Percentiles rank a stretch among this genome's conserved stretches.
Conservation (phyloP, 1,140 invertebrate genomes). For the Macrotrachela quadricornifera region DNA sequence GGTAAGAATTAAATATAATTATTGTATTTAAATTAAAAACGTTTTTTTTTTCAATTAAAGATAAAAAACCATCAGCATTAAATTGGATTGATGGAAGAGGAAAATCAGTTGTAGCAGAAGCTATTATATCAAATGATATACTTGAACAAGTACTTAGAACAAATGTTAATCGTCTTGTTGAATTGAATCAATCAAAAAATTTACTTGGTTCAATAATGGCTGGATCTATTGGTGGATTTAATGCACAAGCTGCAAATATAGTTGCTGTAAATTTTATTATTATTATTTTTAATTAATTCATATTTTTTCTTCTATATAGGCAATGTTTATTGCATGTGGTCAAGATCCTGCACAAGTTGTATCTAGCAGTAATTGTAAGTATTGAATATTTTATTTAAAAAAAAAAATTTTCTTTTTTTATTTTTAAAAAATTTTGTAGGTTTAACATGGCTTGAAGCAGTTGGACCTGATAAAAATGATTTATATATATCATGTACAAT, state of each 20-base stretch:
- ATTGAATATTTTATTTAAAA: constrained; percentile 62
- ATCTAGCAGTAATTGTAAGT: constrained; percentile 84
- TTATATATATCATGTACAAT: too few species aligned
- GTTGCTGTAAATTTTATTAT: constrained; percentile 90
- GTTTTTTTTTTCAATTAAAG: too few species aligned
- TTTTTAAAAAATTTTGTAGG: too few species aligned
- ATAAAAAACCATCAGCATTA: constrained; percentile 87
- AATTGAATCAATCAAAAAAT: constrained; percentile 81
- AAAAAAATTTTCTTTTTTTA: constrained; percentile 60
- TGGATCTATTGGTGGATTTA: constrained; percentile 72
- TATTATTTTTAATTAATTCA: too few species aligned
- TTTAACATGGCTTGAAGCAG: too few species aligned
- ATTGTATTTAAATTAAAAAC: too few species aligned
- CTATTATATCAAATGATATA: constrained; percentile 52
- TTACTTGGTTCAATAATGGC: constrained; percentile 79
- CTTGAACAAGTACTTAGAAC: constrained; percentile 58
- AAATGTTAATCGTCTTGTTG: constrained; percentile 55
- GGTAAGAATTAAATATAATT: too few species aligned
- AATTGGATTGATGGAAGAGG: constrained; percentile 97
- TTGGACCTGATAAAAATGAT: too few species aligned
- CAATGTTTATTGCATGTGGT: constrained; percentile 90
- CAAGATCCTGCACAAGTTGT: constrained; percentile 95
- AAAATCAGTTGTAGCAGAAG: constrained; percentile 84
- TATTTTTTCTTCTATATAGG: too few species aligned
- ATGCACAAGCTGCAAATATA: constrained; percentile 94